phyloP scores from a whole-genome alignment of 2,888 invertebrate species.

The Troides aeacus region DNA sequence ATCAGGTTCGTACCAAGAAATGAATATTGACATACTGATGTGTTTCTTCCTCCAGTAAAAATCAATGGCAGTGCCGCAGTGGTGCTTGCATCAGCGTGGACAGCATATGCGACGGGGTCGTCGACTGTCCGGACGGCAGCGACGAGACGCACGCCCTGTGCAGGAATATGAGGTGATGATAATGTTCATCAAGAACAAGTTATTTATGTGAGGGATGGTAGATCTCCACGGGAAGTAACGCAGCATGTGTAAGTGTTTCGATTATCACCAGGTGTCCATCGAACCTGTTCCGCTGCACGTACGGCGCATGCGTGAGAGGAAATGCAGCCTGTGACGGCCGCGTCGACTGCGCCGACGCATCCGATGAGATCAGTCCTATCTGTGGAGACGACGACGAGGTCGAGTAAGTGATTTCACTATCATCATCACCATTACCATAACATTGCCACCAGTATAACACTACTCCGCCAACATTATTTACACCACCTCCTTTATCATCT shows the following conservation, averaged over 20 bases:
- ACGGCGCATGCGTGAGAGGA: conserved; percentile 75
- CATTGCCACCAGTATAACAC: too few relatives aligned
- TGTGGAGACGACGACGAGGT: conserved; percentile 27
- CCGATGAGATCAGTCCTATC: conserved; percentile 35
- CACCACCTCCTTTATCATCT: too few relatives aligned
- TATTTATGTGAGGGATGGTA: too few relatives aligned
- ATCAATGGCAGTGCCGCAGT: conserved; percentile 34
- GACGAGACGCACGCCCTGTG: conserved; percentile 43
- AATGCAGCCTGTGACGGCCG: conserved; percentile 54
- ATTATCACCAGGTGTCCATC: conserved; percentile 50
- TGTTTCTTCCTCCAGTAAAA: conserved; percentile 25
- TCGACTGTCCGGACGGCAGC: conserved; percentile 42
- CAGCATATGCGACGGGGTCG: conserved; percentile 38
- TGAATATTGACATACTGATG: too few relatives aligned
- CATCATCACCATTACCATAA: background rate
- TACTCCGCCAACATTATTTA: too few relatives aligned
- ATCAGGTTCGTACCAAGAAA: too few relatives aligned
- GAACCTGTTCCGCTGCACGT: conserved; percentile 71
- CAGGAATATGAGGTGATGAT: conserved; percentile 37
- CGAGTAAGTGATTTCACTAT: conserved; percentile 21
- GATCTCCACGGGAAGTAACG: too few relatives aligned
- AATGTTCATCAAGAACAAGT: background rate
- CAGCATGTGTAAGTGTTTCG: too few relatives aligned
- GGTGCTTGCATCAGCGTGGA: conserved; percentile 35
- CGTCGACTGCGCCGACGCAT: conserved; percentile 36